A percentile compares a stretch with the other conserved stretches of the same genome.
Conservation (phyloP, 2,113 vertebrate species). For the Helogale parvula region DNA sequence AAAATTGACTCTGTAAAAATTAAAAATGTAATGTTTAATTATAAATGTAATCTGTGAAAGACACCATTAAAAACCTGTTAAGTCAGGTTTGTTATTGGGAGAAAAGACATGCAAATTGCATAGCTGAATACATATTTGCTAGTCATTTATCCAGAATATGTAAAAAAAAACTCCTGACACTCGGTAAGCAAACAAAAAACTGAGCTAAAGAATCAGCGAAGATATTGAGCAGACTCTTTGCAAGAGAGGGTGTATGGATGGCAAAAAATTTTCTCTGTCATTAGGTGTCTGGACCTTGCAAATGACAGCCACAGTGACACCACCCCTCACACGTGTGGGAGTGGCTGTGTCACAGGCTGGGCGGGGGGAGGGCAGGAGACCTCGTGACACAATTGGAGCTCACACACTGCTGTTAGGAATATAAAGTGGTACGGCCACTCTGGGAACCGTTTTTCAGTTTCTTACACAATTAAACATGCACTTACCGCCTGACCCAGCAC, state of each 20-base stretch:
- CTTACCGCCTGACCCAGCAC: neutral
- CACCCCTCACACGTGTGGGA: rapidly evolving
- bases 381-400: neutral
- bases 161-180: slow-evolving; percentile 31
- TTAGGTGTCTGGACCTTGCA: neutral
- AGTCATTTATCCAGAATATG: neutral
- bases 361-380: neutral
- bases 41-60: neutral
- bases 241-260: neutral
- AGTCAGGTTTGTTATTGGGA: neutral
- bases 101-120: neutral
- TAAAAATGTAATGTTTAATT: neutral
- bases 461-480: neutral
- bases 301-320: neutral
- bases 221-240: neutral
- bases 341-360: neutral
- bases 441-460: neutral
- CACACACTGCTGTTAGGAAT: neutral
- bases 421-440: neutral
- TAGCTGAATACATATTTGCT: neutral
- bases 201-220: neutral
- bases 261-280: neutral
- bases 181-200: neutral
- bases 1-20: neutral
- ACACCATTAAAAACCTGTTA: neutral